A percentile compares a stretch with the other conserved stretches of the same genome.
These are phyloP conservation scores for Chaetogeoica ovagalla DNA, from an alignment of 2,888 invertebrate species.

Conservation along the genomic window DNA sequence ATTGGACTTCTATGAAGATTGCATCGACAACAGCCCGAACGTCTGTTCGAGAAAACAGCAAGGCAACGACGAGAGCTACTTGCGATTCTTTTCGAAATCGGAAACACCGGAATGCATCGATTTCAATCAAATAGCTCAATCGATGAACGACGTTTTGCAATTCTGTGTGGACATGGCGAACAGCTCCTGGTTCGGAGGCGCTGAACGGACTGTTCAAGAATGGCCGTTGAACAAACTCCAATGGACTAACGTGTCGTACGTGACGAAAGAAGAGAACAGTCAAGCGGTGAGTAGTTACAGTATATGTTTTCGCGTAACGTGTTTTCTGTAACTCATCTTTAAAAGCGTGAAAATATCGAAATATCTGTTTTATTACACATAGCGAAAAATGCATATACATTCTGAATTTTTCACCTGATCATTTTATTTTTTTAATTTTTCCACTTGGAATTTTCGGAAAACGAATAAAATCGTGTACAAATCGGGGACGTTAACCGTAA, in stretches of 20 bases:
- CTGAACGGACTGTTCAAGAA: constrained; percentile 66
- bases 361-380: background rate
- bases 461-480: too few relatives aligned
- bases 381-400: too few relatives aligned
- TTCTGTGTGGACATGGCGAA: constrained; percentile 56
- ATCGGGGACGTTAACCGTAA: too few relatives aligned
- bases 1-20: constrained; percentile 2
- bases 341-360: background rate
- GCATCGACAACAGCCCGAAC: background rate
- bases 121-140: constrained; percentile 3
- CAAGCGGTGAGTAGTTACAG: constrained; percentile 59
- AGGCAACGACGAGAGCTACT: background rate
- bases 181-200: constrained; percentile 71
- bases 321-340: background rate
- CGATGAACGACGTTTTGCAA: constrained; percentile 48
- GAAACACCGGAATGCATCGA: constrained; percentile 15
- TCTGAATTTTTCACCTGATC: too few relatives aligned
- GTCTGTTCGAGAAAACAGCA: background rate
- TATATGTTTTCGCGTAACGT: background rate
- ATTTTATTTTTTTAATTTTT: too few relatives aligned
- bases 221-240: constrained; percentile 69
- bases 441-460: too few relatives aligned
- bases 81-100: background rate
- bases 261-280: constrained; percentile 65
- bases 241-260: constrained; percentile 65